Evolutionary conservation across 2,113 vertebrate genomes (phyloP), one percentile per base, ranked within the genome.

Genomic region (Boleophthalmus pectinirostris): DNA sequence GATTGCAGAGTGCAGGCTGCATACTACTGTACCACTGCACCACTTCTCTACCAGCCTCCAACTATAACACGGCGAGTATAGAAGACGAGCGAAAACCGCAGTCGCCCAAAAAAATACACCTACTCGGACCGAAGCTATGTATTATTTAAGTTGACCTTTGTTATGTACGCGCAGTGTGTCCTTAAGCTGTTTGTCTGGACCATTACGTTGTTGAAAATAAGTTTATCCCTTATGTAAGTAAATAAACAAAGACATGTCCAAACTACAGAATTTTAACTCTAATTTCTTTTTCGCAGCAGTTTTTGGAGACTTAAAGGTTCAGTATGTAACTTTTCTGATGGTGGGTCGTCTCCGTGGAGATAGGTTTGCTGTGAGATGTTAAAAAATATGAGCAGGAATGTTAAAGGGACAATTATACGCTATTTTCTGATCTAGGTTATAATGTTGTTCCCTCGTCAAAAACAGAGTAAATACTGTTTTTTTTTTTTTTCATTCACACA

Each of bases 1-100:
- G 83, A 85, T 80, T 78, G 84, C 81, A 89, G 85, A 83, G 74
- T 5, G 51, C 20, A n/a, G n/a, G 53, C 85, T 75, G 78, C 75
- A 16, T 82, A 64, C 18, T 35, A 84, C 68, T 74, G 78, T 78
- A 83, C 75, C 81, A 66, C 85, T 78, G 78, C 82, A 85, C 80
- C 82, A 80, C 73, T 83, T 77, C 57, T 70, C 58, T 6, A 38
- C 13, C 56, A 74, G 69, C 71, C 71, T 54, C 67, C 18, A 3
- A 25, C 56, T 58, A 58, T n/a, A 78, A 65, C 71, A 23, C 7
- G 1, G 51, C 33, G n/a, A n/a, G n/a, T n/a, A n/a, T 73, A 68
- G 69, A 25, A 78, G 56, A 75, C 58, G 68, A 64, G 60, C 13
- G 56, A 25, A 11, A n/a, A n/a, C 16, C 12, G 10, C 10, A 64